Conservation (phyloP, 2,113 vertebrate genomes). For the Brevimyrus niger region DNA sequence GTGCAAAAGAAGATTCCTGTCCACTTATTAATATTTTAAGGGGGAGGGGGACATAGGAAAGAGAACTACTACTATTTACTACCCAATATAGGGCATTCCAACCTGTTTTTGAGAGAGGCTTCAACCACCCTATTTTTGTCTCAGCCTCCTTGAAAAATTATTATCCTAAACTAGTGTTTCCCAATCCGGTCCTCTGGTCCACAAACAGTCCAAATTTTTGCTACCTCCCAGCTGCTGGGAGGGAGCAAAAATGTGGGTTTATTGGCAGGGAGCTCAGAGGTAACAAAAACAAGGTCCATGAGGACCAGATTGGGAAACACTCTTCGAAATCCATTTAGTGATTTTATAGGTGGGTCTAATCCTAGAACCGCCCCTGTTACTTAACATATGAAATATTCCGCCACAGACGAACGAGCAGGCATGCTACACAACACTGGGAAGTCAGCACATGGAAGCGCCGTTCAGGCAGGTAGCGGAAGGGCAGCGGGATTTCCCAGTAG, state of each 20-base stretch:
- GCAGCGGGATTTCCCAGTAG: background rate
- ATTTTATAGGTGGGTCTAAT: background rate
- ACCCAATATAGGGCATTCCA: background rate
- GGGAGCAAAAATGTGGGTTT: background rate
- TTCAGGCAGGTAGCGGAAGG: background rate
- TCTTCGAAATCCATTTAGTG: background rate
- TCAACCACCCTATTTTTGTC: background rate
- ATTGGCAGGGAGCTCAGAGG: background rate
- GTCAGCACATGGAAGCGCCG: background rate
- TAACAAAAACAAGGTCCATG: background rate
- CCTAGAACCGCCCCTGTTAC: background rate
- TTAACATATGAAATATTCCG: background rate
- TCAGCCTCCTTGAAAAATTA: background rate
- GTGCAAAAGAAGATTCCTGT: background rate
- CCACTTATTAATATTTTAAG: background rate
- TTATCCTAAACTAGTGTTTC: background rate
- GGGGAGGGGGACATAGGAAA: background rate
- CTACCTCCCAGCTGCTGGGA: background rate
- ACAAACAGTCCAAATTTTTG: background rate
- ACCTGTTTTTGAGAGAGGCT: background rate
- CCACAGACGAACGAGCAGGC: background rate
- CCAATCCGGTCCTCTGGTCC: too few species aligned
- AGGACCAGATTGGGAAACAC: background rate
- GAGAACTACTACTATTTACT: background rate
- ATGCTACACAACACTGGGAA: background rate